These are phyloP conservation scores for Agrilus biguttatus DNA, from an alignment of 2,888 invertebrate genomes.

Conservation along the genomic window DNA sequence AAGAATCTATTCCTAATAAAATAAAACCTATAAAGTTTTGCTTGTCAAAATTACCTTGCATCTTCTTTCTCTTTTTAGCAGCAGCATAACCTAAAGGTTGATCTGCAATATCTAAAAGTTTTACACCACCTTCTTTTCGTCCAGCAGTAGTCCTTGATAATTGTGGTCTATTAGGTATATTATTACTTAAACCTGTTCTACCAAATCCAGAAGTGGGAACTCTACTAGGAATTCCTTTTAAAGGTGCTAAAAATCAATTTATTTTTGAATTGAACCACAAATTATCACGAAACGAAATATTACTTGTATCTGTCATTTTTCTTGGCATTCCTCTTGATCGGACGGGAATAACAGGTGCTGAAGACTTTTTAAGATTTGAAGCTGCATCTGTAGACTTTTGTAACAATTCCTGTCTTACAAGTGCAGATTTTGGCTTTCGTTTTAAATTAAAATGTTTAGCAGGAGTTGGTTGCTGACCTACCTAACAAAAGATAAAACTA, in stretches of 20 bases:
- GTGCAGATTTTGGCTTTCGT: slow-evolving; percentile 88
- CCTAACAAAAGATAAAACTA: slow-evolving; percentile 30
- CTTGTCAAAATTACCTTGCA: slow-evolving; percentile 42
- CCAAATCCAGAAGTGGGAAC: slow-evolving; percentile 54
- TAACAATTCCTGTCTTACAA: slow-evolving; percentile 73
- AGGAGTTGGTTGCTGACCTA: slow-evolving; percentile 68
- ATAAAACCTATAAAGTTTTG: neutral
- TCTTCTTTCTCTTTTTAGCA: slow-evolving; percentile 76
- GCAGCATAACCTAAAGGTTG: slow-evolving; percentile 74
- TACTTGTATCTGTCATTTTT: slow-evolving; percentile 93
- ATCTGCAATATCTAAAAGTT: slow-evolving; percentile 85
- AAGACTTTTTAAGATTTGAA: slow-evolving; percentile 74
- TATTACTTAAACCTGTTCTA: slow-evolving; percentile 33
- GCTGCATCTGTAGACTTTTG: slow-evolving; percentile 86
- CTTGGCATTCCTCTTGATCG: slow-evolving; percentile 80
- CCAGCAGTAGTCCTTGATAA: slow-evolving; percentile 48
- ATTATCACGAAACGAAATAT: neutral
- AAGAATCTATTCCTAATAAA: neutral
- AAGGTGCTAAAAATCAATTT: slow-evolving; percentile 49
- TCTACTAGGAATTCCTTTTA: slow-evolving; percentile 83
- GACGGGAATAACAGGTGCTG: slow-evolving; percentile 79
- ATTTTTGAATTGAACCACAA: neutral
- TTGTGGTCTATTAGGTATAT: slow-evolving; percentile 37
- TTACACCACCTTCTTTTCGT: slow-evolving; percentile 83
- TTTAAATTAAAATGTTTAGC: slow-evolving; percentile 86